Percentiles rank a stretch among this genome's conserved stretches.
Conservation (phyloP, 2,113 vertebrate genomes). For the Solea solea region DNA sequence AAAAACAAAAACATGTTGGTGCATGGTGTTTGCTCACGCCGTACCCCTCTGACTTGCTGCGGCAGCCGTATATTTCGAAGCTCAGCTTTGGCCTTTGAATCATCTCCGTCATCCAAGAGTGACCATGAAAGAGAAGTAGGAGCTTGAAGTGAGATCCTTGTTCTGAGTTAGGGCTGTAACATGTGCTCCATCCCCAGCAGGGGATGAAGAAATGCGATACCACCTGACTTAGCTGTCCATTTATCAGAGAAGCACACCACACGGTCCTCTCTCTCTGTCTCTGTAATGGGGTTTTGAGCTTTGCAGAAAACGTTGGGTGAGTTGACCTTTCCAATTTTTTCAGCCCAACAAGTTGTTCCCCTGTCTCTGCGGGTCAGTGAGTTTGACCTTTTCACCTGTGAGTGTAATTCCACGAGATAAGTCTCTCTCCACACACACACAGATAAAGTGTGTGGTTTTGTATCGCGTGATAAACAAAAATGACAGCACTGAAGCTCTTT, state of each 20-base stretch:
- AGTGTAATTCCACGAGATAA: constrained; percentile 56
- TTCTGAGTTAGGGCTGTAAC: constrained; percentile 81
- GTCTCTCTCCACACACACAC: constrained; percentile 9
- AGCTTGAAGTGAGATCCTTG: not conserved
- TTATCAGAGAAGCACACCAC: constrained; percentile 17
- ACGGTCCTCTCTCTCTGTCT: constrained; percentile 5
- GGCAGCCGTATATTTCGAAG: too few relatives aligned
- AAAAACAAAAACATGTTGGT: not conserved
- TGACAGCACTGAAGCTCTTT: too few relatives aligned
- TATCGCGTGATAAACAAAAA: not conserved
- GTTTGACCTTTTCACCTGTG: constrained; percentile 59
- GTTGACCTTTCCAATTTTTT: constrained; percentile 62
- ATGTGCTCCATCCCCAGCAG: constrained; percentile 83
- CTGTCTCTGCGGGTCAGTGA: constrained; percentile 35
- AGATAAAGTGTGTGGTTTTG: not conserved
- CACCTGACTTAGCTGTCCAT: constrained; percentile 10
- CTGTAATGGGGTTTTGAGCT: constrained; percentile 49
- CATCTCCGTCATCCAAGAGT: not conserved
- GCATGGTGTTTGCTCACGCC: too few relatives aligned
- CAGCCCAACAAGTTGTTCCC: constrained; percentile 36
- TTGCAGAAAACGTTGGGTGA: constrained; percentile 23
- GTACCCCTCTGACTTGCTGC: too few relatives aligned
- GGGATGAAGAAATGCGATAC: constrained; percentile 18
- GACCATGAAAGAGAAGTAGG: not conserved
- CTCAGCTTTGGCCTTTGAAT: not conserved